These are phyloP conservation scores for Poecilia gillii DNA, from an alignment of 2,797 vertebrate species.

Conservation along the genomic window DNA sequence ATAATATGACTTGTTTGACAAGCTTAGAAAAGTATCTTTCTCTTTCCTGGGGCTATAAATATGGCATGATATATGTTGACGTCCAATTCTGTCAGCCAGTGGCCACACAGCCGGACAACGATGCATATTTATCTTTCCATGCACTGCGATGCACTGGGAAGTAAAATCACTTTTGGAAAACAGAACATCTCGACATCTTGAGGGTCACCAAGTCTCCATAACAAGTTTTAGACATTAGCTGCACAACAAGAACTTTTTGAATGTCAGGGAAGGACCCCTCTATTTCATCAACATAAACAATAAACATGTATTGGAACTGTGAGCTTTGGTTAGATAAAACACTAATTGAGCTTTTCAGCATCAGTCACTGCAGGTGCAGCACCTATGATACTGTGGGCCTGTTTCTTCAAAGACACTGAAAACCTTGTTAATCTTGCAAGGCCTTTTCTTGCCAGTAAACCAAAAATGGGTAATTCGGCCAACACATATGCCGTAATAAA, in stretches of 20 bases:
- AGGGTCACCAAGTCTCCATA: neutral
- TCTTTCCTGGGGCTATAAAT: neutral
- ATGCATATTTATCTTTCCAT: neutral
- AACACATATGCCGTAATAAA: neutral
- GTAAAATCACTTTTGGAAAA: neutral
- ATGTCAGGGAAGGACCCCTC: neutral
- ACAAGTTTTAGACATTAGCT: neutral
- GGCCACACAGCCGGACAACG: neutral
- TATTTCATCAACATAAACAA: neutral
- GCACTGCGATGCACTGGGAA: no score
- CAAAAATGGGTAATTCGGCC: neutral
- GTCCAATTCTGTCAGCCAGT: neutral
- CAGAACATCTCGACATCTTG: neutral
- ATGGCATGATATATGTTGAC: neutral
- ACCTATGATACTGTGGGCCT: neutral
- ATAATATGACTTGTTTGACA: neutral
- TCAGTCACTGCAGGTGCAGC: neutral
- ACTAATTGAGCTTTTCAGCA: neutral
- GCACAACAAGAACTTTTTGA: neutral
- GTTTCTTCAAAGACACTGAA: neutral
- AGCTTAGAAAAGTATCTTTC: neutral
- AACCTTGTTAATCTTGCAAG: neutral
- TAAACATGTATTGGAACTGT: neutral
- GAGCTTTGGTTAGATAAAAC: neutral
- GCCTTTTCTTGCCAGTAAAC: neutral